phyloP scores from a whole-genome alignment of 2,797 vertebrate species.

The Apogon hyalosoma region DNA sequence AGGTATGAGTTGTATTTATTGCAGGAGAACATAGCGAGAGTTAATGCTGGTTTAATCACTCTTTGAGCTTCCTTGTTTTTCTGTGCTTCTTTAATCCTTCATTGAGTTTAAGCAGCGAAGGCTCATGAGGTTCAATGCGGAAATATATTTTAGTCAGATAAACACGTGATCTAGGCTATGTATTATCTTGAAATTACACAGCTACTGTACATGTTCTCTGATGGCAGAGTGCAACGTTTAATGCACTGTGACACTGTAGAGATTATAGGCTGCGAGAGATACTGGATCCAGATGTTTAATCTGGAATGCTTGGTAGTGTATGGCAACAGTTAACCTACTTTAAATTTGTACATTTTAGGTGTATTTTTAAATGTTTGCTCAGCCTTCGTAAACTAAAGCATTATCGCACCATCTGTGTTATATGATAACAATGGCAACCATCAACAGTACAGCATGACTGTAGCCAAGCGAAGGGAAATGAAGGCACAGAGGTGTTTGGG shows the following conservation, averaged over 20 bases:
- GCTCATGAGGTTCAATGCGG: constrained; percentile 24
- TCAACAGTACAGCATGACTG: constrained; percentile 30
- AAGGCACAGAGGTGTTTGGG: constrained; percentile 77
- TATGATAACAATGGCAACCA: constrained; percentile 20
- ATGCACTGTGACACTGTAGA: constrained; percentile 8
- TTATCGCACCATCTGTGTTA: constrained; percentile 14
- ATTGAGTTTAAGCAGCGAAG: constrained; percentile 23
- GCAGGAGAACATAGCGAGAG: constrained; percentile 36
- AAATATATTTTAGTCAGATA: constrained; percentile 14
- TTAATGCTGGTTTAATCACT: constrained; percentile 55
- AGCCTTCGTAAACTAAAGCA: constrained; percentile 3
- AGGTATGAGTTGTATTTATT: constrained; percentile 38
- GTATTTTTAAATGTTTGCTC: constrained; percentile 3
- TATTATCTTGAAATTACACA: constrained; percentile 1
- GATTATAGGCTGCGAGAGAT: constrained; percentile 19
- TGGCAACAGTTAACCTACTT: neutral
- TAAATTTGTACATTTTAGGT: neutral
- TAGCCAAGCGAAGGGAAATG: constrained; percentile 53
- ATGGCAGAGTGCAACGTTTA: constrained; percentile 13
- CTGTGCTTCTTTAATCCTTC: constrained; percentile 38
- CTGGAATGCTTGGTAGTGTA: constrained; percentile 3
- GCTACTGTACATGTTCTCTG: constrained; percentile 15
- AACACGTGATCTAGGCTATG: constrained; percentile 6
- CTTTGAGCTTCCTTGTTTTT: constrained; percentile 23
- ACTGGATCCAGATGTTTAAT: constrained; percentile 28